Evolutionary conservation across 2,113 vertebrate genomes (phyloP), one percentile per base, ranked within the genome.

Genomic region (Alaudala cheleensis): DNA sequence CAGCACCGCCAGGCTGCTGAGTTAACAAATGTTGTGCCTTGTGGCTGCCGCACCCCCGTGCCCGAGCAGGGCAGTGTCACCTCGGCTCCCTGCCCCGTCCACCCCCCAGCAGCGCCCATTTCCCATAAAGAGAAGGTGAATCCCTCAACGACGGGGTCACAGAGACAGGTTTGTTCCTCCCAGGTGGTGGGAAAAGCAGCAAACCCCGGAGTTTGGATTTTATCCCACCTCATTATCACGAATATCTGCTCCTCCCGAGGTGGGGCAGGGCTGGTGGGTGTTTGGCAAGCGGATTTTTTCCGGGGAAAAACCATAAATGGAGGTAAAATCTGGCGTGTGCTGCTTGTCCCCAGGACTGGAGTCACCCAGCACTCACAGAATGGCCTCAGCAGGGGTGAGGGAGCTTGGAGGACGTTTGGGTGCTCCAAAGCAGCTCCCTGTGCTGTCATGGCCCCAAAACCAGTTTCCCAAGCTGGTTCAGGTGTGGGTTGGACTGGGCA

Each of bases 351-450:
- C 23, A 12, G 53, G 40, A 15, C 23, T 0, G 1, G 58, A 25
- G 61, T 15, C 61, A 64, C 13, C 26, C 69, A 26, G 60, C 0
- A 0, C 44, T 21, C 0, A 0, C 66, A 71, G 86, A 29, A 11
- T 1, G 3, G 0, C 73, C 69, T 20, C 0, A 0, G 17, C 0
- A 0, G 33, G 42, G 0, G 6, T 1, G 39, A 28, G 23, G 79
- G 34, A 90, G 11, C 16, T 3, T 2, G 19, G 12, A 21, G 67
- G 64, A 3, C 1, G 21, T 61, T 24, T 9, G 60, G 47, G 12
- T 50, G 60, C 45, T 66, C 58, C 40, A 22, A 31, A 65, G 49
- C 9, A 2, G 65, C 50, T 85, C 56, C 62, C 54, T 1, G 4
- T 1, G 1, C 1, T 37, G 58, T 11, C 50, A 2, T 0, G 5